These are phyloP conservation scores for Ophion costatus DNA, from an alignment of 2,888 invertebrate species.

Conservation along the genomic window DNA sequence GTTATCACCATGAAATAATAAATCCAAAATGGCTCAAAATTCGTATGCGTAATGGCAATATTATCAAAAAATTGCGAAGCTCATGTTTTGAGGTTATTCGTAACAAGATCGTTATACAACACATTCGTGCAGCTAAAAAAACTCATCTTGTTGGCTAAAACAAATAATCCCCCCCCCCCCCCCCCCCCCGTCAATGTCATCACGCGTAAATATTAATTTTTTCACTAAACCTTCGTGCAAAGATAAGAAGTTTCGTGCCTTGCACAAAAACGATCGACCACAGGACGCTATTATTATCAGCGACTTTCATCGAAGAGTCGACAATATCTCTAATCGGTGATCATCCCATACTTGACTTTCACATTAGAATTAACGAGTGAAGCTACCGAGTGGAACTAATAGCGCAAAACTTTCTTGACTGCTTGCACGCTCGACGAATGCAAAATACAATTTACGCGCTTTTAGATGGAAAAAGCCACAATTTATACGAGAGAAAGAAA, in stretches of 20 bases:
- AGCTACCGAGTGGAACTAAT: not conserved
- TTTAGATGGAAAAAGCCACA: conserved; percentile 24
- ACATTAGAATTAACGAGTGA: not conserved
- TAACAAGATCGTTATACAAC: not conserved
- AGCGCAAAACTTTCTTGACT: not conserved
- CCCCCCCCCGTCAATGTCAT: not conserved
- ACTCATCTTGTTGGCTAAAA: not conserved
- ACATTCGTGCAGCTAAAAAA: not conserved
- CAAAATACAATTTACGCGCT: conserved; percentile 46
- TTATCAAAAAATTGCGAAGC: not conserved
- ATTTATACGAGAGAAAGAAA: not conserved
- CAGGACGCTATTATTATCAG: not conserved
- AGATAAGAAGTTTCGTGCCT: not conserved
- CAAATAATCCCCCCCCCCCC: not conserved
- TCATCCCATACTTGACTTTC: not conserved
- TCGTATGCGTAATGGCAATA: too few relatives aligned
- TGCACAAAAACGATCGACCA: not conserved
- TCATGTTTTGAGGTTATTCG: not conserved
- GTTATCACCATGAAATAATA: too few relatives aligned
- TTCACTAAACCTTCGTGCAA: not conserved
- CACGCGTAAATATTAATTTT: not conserved
- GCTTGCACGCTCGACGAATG: not conserved
- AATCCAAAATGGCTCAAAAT: too few relatives aligned
- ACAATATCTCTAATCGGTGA: not conserved
- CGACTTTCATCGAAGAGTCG: not conserved